Evolutionary conservation across 2,113 vertebrate genomes (phyloP), one percentile per base, ranked within the genome.

Genomic region (Atrichornis clamosus): DNA sequence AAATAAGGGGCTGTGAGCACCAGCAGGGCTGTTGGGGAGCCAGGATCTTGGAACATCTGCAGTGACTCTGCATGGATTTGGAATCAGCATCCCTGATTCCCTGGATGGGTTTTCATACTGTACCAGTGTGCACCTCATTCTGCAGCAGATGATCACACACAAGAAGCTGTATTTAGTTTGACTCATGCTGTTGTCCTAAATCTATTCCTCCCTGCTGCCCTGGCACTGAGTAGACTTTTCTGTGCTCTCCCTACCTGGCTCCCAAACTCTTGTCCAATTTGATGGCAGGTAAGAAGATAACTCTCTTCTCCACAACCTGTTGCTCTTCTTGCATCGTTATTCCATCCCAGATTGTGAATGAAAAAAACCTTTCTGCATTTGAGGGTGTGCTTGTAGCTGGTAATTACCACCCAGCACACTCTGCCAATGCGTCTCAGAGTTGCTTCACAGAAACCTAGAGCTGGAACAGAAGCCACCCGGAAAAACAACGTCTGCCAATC

Each of bases 341-440:
- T 86, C 69, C 4, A 8, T 60, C 79, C 94, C 91, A 90, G 90
- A 69, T 23, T 90, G 85, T 86, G 88, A 96, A 96, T 88, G 95
- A 91, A 93, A 87, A 50, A 92, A 96, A 59, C 55, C 82, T 82
- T 62, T 47, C 2, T 90, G 85, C 85, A 30, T 80, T n/a, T 35
- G 68, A 88, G 90, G 56, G 12, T 44, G 83, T 86, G 92, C 92
- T 84, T 90, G 90, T 95, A 86, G 78, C 85, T 96, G 83, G 88
- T 92, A 92, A 96, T 96, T 96, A 95, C 92, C 94, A 93, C 63
- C 49, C 84, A 12, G 55, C 84, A 79, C 56, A 2, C 55, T 69
- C 62, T 96, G 96, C 91, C 96, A 95, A 22, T 22, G 80, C 84
- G 62, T 74, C 93, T 94, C 93, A n/a, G 56, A 24, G 60, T 90